Evolutionary conservation across 1,140 invertebrate species (phyloP).

Genomic region (Zaprionus camerounensis): DNA sequence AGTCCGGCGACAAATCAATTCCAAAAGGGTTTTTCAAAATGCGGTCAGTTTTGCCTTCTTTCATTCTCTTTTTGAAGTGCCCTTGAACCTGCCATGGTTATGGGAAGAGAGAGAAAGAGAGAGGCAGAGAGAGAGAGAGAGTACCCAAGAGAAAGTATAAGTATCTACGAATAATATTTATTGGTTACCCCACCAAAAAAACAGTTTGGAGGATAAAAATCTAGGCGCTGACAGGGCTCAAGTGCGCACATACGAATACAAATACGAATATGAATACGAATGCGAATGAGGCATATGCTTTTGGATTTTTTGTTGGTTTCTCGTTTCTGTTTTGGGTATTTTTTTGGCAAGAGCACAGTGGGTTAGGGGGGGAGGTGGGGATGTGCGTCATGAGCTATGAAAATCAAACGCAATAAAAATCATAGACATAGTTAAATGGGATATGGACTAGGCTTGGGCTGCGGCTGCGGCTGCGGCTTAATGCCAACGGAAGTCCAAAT

Average conservation of each 20-base stretch:
- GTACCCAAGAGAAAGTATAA: conserved; percentile 24
- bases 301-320: conserved; percentile 17
- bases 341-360: background rate
- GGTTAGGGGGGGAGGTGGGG: background rate
- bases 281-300: conserved; percentile 66
- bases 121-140: background rate
- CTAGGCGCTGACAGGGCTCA: conserved; percentile 65
- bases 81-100: background rate
- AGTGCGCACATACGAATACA: conserved; percentile 60
- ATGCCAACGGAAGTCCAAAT: conserved; percentile 58
- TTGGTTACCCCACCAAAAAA: conserved; percentile 58
- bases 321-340: conserved; percentile 17
- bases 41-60: background rate
- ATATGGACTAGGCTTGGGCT: conserved; percentile 12
- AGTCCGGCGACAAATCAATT: background rate
- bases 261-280: conserved; percentile 57
- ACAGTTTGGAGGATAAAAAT: conserved; percentile 67
- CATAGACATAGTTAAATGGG: conserved; percentile 39
- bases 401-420: conserved; percentile 81
- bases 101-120: background rate
- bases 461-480: conserved; percentile 11
- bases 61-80: background rate
- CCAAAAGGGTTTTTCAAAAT: background rate
- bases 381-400: conserved; percentile 70
- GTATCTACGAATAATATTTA: conserved; percentile 50